phyloP scores from a whole-genome alignment of 2,113 vertebrate genomes.

The Poecilia latipinna region DNA sequence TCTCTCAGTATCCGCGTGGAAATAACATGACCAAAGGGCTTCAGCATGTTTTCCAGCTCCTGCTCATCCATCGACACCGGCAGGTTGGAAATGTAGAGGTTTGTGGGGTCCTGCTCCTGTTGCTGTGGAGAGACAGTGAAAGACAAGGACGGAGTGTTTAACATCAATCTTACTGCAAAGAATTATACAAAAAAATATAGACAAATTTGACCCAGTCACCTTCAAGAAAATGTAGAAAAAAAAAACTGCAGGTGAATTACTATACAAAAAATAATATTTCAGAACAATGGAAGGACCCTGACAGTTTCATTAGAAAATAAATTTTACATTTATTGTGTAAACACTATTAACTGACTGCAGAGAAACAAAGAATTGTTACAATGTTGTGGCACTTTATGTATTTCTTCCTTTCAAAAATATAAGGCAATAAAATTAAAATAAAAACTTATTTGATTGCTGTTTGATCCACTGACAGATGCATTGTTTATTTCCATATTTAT shows the following conservation, averaged over 20 bases:
- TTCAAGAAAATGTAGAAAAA: neutral
- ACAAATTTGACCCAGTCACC: neutral
- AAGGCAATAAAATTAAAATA: neutral
- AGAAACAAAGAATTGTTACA: neutral
- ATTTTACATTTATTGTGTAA: neutral
- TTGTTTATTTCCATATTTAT: slow-evolving; percentile 49
- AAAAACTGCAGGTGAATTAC: neutral
- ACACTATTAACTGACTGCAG: neutral
- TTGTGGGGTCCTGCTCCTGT: slow-evolving; percentile 82
- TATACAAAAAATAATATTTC: neutral
- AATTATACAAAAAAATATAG: neutral
- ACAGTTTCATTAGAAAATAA: neutral
- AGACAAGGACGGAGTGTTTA: neutral
- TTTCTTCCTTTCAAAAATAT: neutral
- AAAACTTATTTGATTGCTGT: slow-evolving; percentile 22
- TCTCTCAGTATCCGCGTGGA: slow-evolving; percentile 82
- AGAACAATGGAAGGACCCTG: neutral
- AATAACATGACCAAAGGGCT: slow-evolving; percentile 81
- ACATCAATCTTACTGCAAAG: neutral
- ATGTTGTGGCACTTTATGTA: neutral
- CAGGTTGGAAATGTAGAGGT: slow-evolving; percentile 83
- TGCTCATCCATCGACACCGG: slow-evolving; percentile 83
- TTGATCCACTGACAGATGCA: slow-evolving; percentile 36
- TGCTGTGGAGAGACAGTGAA: slow-evolving; percentile 62
- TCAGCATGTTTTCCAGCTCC: slow-evolving; percentile 83